Base-by-base conservation (phyloP, 1,140 invertebrate genomes). In the Lucilia sericata region DNA sequence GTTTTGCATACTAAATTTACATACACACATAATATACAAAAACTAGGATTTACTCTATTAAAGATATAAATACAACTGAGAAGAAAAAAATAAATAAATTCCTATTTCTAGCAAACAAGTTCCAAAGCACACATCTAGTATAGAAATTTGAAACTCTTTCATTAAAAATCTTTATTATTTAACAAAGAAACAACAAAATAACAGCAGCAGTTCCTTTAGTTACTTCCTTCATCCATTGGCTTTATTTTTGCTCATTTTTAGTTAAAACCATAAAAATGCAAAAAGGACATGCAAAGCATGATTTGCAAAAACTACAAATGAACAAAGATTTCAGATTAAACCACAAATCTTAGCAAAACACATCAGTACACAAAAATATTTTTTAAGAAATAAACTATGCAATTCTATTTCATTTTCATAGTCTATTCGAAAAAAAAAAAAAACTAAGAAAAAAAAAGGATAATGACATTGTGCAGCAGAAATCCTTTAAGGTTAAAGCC, bases 91-190 rank as follows among this genome's bases (percentile, higher is more conserved):
- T n/a, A n/a, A 55, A 12, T 13, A 42, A n/a, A 21, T 70, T 70
- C 19, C 5, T 70, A 19, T 21, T n/a, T 70, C 21, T 70, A 19
- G 9, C 65, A 70, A 70, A 70, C 65, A 70, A 70, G 65, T 70
- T 70, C 19, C 12, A 19, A 19, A 25, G 10, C n/a, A 17, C 19
- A 19, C 65, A 70, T 12, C 51, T 17, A 55, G 13, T 17, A 13
- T 14, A 47, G 76, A 80, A 80, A 80, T 80, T 51, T 80, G 76
- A 80, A 80, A 80, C 76, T 80, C 76, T 80, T 49, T 80, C 21
- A 80, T 80, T 10, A 21, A 70, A 70, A 70, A 55, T 55, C 51
- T 14, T 17, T 55, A n/a, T 55, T 25, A 21, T 21, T 21, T n/a
- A 60, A 60, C 14, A 60, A 17, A 14, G 10, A 60, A 60, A n/a